Conservation (phyloP, 2,888 invertebrate genomes). For the Tortrix viridana region DNA sequence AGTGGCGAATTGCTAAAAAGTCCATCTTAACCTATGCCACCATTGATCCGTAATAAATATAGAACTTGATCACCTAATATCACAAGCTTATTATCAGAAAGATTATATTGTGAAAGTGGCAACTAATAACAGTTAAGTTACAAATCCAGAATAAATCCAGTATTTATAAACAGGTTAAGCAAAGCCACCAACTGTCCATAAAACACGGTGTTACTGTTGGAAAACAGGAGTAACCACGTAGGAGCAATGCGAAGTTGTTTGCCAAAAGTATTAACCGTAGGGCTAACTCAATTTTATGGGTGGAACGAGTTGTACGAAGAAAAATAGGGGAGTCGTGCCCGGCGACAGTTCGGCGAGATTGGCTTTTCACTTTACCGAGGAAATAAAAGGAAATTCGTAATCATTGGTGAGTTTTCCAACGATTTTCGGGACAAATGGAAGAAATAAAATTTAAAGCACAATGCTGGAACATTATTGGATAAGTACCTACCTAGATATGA, state of each 20-base stretch:
- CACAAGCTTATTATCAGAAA: too few relatives aligned
- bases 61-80: too few relatives aligned
- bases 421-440: conserved; percentile 27
- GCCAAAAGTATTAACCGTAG: conserved; percentile 70
- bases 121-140: too few relatives aligned
- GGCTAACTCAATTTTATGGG: conserved; percentile 71
- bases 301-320: conserved; percentile 56
- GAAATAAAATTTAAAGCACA: not conserved
- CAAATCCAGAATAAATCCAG: not conserved
- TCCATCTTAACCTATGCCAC: too few relatives aligned
- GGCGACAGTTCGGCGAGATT: conserved; percentile 50
- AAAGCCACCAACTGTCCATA: conserved; percentile 10
- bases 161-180: not conserved
- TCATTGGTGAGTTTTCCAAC: conserved; percentile 40
- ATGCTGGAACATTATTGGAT: not conserved
- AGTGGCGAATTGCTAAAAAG: too few relatives aligned
- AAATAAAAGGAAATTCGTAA: conserved; percentile 38
- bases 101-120: too few relatives aligned
- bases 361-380: conserved; percentile 56
- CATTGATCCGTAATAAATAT: too few relatives aligned
- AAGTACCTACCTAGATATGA: too few relatives aligned
- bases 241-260: conserved; percentile 54
- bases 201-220: conserved; percentile 24
- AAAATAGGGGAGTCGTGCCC: conserved; percentile 55
- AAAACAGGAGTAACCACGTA: conserved; percentile 29